Evolutionary conservation across 2,113 vertebrate species (phyloP).

Genomic region (Hypomesus transpacificus): DNA sequence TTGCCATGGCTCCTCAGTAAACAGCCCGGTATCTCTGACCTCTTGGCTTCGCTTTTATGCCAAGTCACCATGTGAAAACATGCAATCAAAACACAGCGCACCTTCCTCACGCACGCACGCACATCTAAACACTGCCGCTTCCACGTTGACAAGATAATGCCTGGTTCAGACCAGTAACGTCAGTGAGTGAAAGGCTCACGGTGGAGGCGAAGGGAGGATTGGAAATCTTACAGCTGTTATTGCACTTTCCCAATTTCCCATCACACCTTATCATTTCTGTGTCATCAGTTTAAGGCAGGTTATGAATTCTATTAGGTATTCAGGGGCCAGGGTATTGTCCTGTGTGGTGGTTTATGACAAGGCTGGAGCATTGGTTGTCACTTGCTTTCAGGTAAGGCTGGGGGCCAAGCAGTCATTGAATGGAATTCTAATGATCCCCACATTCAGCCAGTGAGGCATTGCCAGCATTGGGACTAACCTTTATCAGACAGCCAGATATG

Average conservation of each 20-base stretch:
- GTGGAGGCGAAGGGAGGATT: not conserved
- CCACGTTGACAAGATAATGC: not conserved
- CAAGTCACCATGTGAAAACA: slow-evolving; percentile 28
- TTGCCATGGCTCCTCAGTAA: slow-evolving; percentile 60
- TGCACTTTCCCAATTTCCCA: not conserved
- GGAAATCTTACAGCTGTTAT: not conserved
- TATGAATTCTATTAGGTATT: slow-evolving; percentile 1
- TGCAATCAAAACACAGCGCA: slow-evolving; percentile 1
- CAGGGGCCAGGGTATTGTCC: not conserved
- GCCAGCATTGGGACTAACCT: not conserved
- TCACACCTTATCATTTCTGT: slow-evolving; percentile 1
- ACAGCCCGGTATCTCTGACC: slow-evolving; percentile 40
- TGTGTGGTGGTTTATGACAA: not conserved
- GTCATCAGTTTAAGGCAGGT: not conserved
- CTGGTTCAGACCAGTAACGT: not conserved
- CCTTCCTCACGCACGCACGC: not conserved
- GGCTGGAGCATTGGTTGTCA: not conserved
- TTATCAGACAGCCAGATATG: not conserved
- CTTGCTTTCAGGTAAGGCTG: not conserved
- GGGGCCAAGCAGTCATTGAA: not conserved
- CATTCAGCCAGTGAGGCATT: not conserved
- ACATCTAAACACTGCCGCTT: not conserved
- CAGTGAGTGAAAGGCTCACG: not conserved
- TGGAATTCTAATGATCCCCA: not conserved
- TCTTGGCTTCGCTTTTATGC: slow-evolving; percentile 33